These are phyloP conservation scores for Bombus confusus DNA, from an alignment of 1,140 invertebrate genomes.

Conservation along the genomic window DNA sequence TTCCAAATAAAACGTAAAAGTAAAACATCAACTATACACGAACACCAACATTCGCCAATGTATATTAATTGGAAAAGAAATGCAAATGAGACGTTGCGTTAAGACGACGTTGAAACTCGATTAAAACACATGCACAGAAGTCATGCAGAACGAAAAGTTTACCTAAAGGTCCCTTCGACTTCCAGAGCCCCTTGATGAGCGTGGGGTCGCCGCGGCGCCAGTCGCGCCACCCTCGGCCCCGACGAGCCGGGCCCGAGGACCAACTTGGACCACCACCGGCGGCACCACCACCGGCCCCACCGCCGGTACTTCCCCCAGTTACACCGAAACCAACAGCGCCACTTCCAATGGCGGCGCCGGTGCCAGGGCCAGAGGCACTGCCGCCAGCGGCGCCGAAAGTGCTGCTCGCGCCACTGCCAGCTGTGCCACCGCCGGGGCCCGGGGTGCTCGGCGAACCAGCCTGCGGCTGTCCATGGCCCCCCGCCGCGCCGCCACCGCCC, in stretches of 20 bases:
- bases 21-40: too few relatives aligned
- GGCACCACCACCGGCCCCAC: slow-evolving; percentile 64
- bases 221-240: slow-evolving; percentile 85
- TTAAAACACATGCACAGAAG: neutral
- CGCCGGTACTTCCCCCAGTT: slow-evolving; percentile 52
- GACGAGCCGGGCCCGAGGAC: slow-evolving; percentile 49
- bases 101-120: too few relatives aligned
- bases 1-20: too few relatives aligned
- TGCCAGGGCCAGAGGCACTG: slow-evolving; percentile 48
- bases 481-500: slow-evolving; percentile 61
- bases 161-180: slow-evolving; percentile 84
- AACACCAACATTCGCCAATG: too few relatives aligned
- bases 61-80: too few relatives aligned
- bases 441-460: slow-evolving; percentile 75
- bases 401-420: slow-evolving; percentile 53
- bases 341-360: slow-evolving; percentile 42
- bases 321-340: slow-evolving; percentile 45
- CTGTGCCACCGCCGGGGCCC: slow-evolving; percentile 58
- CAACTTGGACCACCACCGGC: slow-evolving; percentile 50
- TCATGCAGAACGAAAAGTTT: slow-evolving; percentile 55
- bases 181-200: slow-evolving; percentile 87
- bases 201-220: slow-evolving; percentile 87
- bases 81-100: too few relatives aligned
- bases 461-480: slow-evolving; percentile 75
- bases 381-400: slow-evolving; percentile 49